phyloP scores from a whole-genome alignment of 2,888 invertebrate genomes.

The Onthophagus sagittarius region DNA sequence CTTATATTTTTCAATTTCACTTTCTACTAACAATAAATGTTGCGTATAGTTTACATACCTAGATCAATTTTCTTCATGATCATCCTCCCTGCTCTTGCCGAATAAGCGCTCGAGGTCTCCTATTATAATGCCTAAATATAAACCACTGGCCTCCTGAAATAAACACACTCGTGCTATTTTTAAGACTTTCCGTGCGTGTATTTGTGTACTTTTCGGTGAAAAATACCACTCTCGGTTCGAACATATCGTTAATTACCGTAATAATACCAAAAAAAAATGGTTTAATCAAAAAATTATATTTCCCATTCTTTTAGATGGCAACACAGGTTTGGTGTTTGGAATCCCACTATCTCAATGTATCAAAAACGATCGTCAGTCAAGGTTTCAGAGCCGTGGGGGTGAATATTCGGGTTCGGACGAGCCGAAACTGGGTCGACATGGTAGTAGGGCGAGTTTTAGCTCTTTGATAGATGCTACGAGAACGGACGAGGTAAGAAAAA shows the following conservation, averaged over 20 bases:
- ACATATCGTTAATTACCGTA: conserved; percentile 2
- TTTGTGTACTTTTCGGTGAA: conserved; percentile 11
- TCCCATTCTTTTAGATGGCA: conserved; percentile 34
- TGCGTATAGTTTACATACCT: neutral
- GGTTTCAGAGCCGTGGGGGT: conserved; percentile 34
- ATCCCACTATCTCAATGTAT: conserved; percentile 80
- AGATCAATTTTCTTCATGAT: neutral
- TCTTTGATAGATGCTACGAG: conserved; percentile 59
- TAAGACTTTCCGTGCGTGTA: neutral
- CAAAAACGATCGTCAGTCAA: conserved; percentile 66
- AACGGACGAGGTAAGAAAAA: conserved; percentile 56
- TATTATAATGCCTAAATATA: conserved; percentile 12
- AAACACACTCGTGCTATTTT: conserved; percentile 6
- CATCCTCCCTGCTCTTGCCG: neutral
- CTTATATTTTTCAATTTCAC: no score
- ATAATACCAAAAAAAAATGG: neutral
- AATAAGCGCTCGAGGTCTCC: conserved; percentile 5
- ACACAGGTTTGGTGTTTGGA: conserved; percentile 70
- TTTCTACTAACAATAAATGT: no score
- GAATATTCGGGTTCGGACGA: conserved; percentile 41
- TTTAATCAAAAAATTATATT: neutral
- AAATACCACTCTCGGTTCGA: neutral
- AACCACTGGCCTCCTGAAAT: conserved; percentile 10
- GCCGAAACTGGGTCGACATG: conserved; percentile 46
- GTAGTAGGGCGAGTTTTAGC: conserved; percentile 68